phyloP scores from a whole-genome alignment of 2,888 invertebrate species.

The Dryococelus australis region DNA sequence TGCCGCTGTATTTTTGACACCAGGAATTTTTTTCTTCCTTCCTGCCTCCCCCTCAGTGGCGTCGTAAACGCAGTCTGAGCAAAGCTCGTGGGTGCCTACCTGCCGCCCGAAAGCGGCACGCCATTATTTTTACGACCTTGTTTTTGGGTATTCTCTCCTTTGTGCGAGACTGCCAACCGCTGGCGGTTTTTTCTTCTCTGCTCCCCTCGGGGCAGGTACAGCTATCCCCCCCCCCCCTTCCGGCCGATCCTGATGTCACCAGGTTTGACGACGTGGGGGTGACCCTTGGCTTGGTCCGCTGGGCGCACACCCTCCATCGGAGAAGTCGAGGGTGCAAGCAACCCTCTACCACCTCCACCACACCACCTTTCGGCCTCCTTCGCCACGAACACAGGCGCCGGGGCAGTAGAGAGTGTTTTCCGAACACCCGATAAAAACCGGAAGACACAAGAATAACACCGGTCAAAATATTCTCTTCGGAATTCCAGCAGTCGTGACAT shows the following conservation, averaged over 20 bases:
- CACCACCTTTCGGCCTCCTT: background rate
- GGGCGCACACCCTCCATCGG: background rate
- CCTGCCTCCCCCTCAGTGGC: background rate
- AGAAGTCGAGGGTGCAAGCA: background rate
- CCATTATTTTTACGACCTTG: conserved; percentile 41
- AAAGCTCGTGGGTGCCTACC: background rate
- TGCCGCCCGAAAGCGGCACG: conserved; percentile 3
- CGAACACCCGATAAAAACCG: no score
- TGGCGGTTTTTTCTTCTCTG: background rate
- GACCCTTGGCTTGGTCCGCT: background rate
- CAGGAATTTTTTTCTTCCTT: background rate
- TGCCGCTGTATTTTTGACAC: conserved; percentile 16
- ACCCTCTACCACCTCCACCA: background rate
- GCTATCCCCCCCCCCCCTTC: background rate
- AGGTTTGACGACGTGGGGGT: background rate
- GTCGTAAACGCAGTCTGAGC: background rate
- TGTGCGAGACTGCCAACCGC: background rate
- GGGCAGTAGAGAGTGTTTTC: no score
- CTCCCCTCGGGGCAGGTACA: background rate
- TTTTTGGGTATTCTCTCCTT: conserved; percentile 36
- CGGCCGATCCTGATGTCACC: no score
- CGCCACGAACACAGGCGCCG: no score
- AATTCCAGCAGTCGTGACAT: no score
- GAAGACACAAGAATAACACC: no score
- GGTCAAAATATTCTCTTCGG: no score